Base-by-base conservation (phyloP, 2,797 vertebrate species). In the Ataeniobius toweri region DNA sequence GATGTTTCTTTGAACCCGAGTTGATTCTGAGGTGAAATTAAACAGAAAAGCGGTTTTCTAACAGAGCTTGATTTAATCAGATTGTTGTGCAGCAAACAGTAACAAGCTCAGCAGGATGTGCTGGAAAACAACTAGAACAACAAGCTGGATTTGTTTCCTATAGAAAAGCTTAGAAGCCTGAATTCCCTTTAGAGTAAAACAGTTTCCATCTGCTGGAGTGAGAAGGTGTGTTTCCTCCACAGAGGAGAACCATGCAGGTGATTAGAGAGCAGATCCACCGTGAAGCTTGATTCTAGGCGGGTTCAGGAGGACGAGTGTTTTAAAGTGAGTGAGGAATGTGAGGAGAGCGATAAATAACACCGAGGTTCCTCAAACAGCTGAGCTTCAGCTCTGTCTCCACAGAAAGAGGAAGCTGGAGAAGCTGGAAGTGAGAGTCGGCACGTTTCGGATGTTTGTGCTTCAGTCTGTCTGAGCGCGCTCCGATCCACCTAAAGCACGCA, bases 401-500 rank as follows among this genome's bases (percentile, higher is more conserved):
- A 44, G 44, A 10, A 44, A 44, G 6, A 48, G 48, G 48, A 14
- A 48, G 48, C 36, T 36, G 36, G 44, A 46, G 44, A 10, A 46
- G 65, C 22, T 24, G 39, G 36, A 10, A 12, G 6, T 51, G 22
- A n/a, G 72, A 26, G 72, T 73, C 36, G 36, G 36, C 3, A 36
- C 36, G 36, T 36, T 36, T 36, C 4, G 36, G 36, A 36, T 36
- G 36, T 36, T 36, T 36, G 36, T 36, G 36, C 36, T 36, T 36
- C 36, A 36, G 36, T 36, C 46, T 1, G 58, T 48, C 26, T 3
- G 59, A 22, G 18, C 26, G 20, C 22, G 31, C 28, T 70, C n/a
- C 0, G 28, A 71, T 14, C 20, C 14, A 0, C 67, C 96, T 96
- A 98, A 83, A 98, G 97, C 41, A 98, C 86, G 91, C 96, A 97